Percentiles rank a stretch among this genome's conserved stretches.
Conservation (phyloP, 2,888 invertebrate species). For the Icerya purchasi region DNA sequence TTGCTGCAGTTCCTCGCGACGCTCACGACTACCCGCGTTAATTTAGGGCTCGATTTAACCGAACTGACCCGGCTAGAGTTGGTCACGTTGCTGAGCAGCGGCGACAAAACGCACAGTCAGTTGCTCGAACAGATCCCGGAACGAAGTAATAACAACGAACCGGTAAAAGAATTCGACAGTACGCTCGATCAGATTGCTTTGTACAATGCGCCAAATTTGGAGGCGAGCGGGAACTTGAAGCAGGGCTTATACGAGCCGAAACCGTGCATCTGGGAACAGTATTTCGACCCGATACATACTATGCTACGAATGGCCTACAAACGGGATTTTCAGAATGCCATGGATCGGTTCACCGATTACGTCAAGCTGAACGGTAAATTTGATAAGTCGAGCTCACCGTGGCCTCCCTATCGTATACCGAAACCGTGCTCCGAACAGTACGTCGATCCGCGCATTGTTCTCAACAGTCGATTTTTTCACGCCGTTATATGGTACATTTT, state of each 20-base stretch:
- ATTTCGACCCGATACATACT: slow-evolving; percentile 87
- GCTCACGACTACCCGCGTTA: slow-evolving; percentile 66
- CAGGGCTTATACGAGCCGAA: slow-evolving; percentile 72
- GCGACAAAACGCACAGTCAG: slow-evolving; percentile 89
- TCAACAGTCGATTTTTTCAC: slow-evolving; percentile 39
- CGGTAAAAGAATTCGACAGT: slow-evolving; percentile 37
- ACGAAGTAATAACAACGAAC: slow-evolving; percentile 75
- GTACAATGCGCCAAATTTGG: slow-evolving; percentile 73
- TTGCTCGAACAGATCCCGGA: slow-evolving; percentile 90
- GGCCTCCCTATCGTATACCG: slow-evolving; percentile 66
- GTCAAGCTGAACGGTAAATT: not conserved
- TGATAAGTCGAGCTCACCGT: slow-evolving; percentile 22
- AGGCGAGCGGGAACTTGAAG: slow-evolving; percentile 46
- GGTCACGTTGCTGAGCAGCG: slow-evolving; percentile 75
- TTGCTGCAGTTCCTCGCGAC: slow-evolving; percentile 77
- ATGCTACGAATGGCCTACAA: slow-evolving; percentile 73
- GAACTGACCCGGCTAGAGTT: slow-evolving; percentile 57
- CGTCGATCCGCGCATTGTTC: slow-evolving; percentile 40
- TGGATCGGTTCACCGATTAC: slow-evolving; percentile 49
- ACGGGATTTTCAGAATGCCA: slow-evolving; percentile 77
- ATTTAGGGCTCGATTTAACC: slow-evolving; percentile 36
- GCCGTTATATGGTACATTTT: slow-evolving; percentile 58
- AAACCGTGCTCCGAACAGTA: slow-evolving; percentile 38
- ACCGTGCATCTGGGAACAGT: slow-evolving; percentile 72
- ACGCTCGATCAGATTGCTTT: slow-evolving; percentile 40